Conservation (phyloP, 2,888 invertebrate species). For the Nymphalis urticae region DNA sequence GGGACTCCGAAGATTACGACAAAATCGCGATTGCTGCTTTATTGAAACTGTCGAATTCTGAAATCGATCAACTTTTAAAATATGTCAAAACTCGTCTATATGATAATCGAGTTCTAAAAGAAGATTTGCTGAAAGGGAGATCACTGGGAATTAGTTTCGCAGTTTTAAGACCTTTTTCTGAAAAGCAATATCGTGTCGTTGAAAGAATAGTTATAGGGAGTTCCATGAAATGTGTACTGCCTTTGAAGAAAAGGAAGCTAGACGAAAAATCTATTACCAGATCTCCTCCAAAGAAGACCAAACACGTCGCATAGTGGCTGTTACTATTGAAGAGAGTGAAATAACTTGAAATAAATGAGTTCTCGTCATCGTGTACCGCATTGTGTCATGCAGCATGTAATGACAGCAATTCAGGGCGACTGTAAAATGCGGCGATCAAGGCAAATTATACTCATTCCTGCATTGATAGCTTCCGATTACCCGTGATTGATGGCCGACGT, state of each 20-base stretch:
- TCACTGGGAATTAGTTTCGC: conserved; percentile 66
- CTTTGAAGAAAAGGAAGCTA: conserved; percentile 55
- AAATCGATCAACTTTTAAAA: conserved; percentile 60
- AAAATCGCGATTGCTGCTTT: conserved; percentile 70
- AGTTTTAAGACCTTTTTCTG: conserved; percentile 61
- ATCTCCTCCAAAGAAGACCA: conserved; percentile 58
- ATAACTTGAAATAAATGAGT: conserved; percentile 51
- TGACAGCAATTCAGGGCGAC: conserved; percentile 68
- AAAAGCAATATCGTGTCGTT: conserved; percentile 65
- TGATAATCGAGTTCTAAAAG: conserved; percentile 57
- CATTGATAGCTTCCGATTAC: conserved; percentile 78
- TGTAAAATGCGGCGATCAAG: conserved; percentile 67
- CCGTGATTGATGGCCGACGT: conserved; percentile 62
- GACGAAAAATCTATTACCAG: conserved; percentile 56
- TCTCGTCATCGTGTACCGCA: conserved; percentile 61
- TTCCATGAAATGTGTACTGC: conserved; percentile 50
- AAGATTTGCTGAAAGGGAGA: conserved; percentile 67
- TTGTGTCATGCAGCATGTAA: conserved; percentile 63
- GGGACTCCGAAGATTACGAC: conserved; percentile 67
- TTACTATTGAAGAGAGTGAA: conserved; percentile 14
- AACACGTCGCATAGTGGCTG: conserved; percentile 43
- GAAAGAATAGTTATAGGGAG: conserved; percentile 64
- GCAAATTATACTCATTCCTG: conserved; percentile 75
- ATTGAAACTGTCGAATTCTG: conserved; percentile 56
- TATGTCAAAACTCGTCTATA: conserved; percentile 62